Evolutionary conservation across 2,888 invertebrate species (phyloP), one percentile per base, ranked within the genome.

Genomic region (Plusia festucae): DNA sequence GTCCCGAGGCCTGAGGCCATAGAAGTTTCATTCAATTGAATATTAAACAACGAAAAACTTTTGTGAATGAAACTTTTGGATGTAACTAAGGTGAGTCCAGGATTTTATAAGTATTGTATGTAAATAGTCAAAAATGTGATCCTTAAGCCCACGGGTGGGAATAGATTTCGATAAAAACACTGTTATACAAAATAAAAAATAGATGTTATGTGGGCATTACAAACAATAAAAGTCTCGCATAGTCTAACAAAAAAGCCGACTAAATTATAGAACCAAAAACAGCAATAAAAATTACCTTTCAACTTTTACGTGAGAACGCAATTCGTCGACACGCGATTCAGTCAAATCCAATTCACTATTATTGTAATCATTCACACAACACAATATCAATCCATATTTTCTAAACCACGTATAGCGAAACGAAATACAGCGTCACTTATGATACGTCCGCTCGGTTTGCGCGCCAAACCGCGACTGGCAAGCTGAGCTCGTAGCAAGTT

Each of bases 381-480:
- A 79, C 76, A 70, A 76, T 78, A 84, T 79, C 66, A 87, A 84
- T 83, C 73, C 76, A 78, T 78, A 78, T 73, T 76, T 67, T 73
- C 32, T 61, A 54, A 70, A 72, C 49, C 71, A 64, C 71, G 82
- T 57, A 40, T n/a, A 69, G 73, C 65, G 62, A 68, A 65, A 63
- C 53, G 55, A 65, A 74, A 76, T 40, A 68, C 64, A 40, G 58
- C 69, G 40, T 16, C 67, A 58, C 54, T 55, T 40, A 34, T 7
- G 8, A 69, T 73, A 82, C 91, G 86, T 81, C 84, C 80, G 75
- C n/a, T 22, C 68, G 68, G 67, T 73, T 78, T 82, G 87, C 89
- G 91, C 90, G 91, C 90, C 88, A 90, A 91, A 85, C 85, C 85
- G 87, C 90, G 85, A 92, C 92, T 92, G 86, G 67, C 65, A 61